Evolutionary conservation across 2,797 vertebrate genomes (phyloP), one percentile per base, ranked within the genome.

Genomic region (Periparus ater): DNA sequence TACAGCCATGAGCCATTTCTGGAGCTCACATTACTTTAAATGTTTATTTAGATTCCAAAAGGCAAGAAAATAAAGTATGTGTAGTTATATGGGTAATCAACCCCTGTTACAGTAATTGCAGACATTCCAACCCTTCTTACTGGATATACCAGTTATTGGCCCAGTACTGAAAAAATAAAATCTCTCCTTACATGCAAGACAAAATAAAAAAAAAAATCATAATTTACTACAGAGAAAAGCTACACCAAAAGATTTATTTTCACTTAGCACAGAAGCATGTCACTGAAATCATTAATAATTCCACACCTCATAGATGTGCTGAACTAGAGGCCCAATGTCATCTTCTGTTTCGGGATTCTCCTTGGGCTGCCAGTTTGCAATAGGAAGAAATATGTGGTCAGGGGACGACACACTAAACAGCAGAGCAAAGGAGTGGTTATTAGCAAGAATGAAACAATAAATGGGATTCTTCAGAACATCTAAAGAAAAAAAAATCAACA

Each of bases 281-380:
- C 70, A 60, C 2, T 66, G 53, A 85, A 48, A 32, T 65, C 1
- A 42, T 30, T 1, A 61, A 12, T 14, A 66, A 68, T 44, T 72
- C 38, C 70, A 73, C 77, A 99, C 99, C 98, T 99, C 99, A 34
- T 99, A 99, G 92, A 99, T 98, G 38, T 99, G 99, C 51, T 98
- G 97, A 71, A 99, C 99, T n/a, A 98, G 97, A 11, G 99, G 99
- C 13, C 99, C 99, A 29, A 99, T 98, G 50, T 99, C 99, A 16
- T 99, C 99, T 91, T 98, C 99, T 1, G 98, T 96, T 87, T 98
- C 96, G 1, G 99, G 98, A 61, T 97, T 98, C 27, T 98, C 98
- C 96, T 98, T 98, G 0, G 98, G 96, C 83, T 99, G 98, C 99
- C 99, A 99, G 62, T 99, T 99, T 73, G 99, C 98, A 75, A 99